Evolutionary conservation across 2,797 vertebrate genomes (phyloP).

Genomic region (Fringilla coelebs): DNA sequence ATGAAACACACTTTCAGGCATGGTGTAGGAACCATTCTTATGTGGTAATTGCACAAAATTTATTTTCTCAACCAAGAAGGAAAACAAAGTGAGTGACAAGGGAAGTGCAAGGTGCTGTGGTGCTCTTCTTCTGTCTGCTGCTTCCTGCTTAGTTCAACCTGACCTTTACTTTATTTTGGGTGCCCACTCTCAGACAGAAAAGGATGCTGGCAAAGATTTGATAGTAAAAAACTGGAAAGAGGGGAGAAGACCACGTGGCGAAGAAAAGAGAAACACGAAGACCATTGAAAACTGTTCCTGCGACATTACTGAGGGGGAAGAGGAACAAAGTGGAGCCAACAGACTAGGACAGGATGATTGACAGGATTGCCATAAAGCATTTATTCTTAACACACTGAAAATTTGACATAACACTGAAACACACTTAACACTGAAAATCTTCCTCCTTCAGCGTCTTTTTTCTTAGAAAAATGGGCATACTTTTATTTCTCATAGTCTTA

Average conservation of each 20-base stretch:
- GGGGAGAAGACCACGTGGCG: fast-evolving
- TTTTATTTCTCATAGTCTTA: background rate
- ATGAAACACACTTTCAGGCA: background rate
- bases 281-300: background rate
- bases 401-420: background rate
- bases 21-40: background rate
- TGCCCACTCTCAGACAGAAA: background rate
- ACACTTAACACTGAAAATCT: background rate
- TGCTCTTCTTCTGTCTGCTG: background rate
- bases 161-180: background rate
- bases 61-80: background rate
- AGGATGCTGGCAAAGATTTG: background rate
- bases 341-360: background rate
- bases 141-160: background rate
- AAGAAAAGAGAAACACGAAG: background rate
- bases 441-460: background rate
- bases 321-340: background rate
- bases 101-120: background rate
- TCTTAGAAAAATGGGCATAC: background rate
- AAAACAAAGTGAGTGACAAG: background rate
- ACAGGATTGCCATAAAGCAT: background rate
- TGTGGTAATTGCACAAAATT: background rate
- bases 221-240: background rate
- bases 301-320: background rate
- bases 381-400: background rate